phyloP scores from a whole-genome alignment of 2,797 vertebrate genomes.

The Pampus argenteus region DNA sequence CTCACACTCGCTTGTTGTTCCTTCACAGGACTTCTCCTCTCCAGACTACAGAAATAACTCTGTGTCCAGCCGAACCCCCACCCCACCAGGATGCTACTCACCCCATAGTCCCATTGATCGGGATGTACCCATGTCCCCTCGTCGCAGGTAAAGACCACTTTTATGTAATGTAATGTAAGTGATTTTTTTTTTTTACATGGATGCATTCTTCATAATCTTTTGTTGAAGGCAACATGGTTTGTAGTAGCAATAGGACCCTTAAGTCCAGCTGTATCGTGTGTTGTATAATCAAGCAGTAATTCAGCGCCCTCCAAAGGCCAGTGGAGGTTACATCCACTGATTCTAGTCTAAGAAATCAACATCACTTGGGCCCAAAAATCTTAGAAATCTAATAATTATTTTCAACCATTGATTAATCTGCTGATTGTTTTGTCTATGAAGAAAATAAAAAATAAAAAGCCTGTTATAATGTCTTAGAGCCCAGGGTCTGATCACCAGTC shows the following conservation, averaged over 20 bases:
- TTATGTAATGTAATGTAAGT: no score
- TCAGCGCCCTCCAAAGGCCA: slow-evolving; percentile 34
- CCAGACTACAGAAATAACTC: slow-evolving; percentile 83
- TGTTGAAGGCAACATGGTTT: neutral
- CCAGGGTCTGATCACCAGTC: neutral
- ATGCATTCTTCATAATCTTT: neutral
- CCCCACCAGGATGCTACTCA: slow-evolving; percentile 83
- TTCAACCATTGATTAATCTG: neutral
- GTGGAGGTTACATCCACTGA: neutral
- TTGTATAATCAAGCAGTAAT: neutral
- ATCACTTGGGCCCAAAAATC: neutral
- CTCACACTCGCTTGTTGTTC: neutral
- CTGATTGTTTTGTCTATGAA: neutral
- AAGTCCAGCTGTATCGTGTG: no score
- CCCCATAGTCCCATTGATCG: slow-evolving; percentile 83
- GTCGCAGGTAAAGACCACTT: slow-evolving; percentile 78
- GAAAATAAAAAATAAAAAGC: neutral
- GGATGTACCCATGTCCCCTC: slow-evolving; percentile 78
- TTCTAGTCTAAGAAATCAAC: neutral
- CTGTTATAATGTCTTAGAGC: neutral
- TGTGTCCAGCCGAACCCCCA: slow-evolving; percentile 83
- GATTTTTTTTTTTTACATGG: neutral
- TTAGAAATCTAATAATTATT: neutral
- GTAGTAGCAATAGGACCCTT: neutral
- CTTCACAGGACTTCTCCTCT: slow-evolving; percentile 79